Conservation (phyloP, 1,140 invertebrate genomes). For the Drosophila tani region DNA sequence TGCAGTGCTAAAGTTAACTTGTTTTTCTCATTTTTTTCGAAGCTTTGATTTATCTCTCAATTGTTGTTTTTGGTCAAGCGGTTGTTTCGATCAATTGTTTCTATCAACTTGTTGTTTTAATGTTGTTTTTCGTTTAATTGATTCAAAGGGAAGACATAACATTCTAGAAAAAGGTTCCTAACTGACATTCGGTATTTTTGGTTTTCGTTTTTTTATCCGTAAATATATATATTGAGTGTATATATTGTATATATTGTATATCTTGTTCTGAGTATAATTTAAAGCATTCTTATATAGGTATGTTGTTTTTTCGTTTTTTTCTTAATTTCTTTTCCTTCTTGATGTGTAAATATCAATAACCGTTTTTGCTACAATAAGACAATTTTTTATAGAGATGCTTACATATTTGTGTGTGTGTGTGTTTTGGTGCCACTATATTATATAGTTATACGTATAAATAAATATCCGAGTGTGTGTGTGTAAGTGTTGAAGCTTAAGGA, state of each 20-base stretch:
- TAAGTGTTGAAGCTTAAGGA: slow-evolving; percentile 12
- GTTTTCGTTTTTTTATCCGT: slow-evolving; percentile 12
- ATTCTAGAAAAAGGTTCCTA: slow-evolving; percentile 80
- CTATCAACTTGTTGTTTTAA: slow-evolving; percentile 28
- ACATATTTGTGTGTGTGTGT: slow-evolving; percentile 45
- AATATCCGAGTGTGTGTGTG: slow-evolving; percentile 47
- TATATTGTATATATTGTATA: slow-evolving; percentile 63
- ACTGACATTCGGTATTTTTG: slow-evolving; percentile 66
- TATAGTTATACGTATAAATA: slow-evolving; percentile 65
- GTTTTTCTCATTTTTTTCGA: slow-evolving; percentile 19
- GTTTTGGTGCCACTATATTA: slow-evolving; percentile 65
- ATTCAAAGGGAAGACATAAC: slow-evolving; percentile 82
- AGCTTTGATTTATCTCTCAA: slow-evolving; percentile 46
- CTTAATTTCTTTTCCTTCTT: slow-evolving; percentile 49
- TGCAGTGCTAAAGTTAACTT: slow-evolving; percentile 53
- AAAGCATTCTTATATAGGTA: slow-evolving; percentile 60
- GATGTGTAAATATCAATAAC: slow-evolving; percentile 79
- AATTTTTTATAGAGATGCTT: slow-evolving; percentile 48
- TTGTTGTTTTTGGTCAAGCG: slow-evolving; percentile 47
- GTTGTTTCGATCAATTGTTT: slow-evolving; percentile 44
- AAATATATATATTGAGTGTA: slow-evolving; percentile 65
- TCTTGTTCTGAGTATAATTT: slow-evolving; percentile 65
- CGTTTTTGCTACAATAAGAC: slow-evolving; percentile 76
- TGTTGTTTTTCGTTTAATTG: slow-evolving; percentile 62
- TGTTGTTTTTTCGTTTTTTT: slow-evolving; percentile 44